phyloP scores from a whole-genome alignment of 1,140 invertebrate genomes.

The Neoseiulus cucumeris region DNA sequence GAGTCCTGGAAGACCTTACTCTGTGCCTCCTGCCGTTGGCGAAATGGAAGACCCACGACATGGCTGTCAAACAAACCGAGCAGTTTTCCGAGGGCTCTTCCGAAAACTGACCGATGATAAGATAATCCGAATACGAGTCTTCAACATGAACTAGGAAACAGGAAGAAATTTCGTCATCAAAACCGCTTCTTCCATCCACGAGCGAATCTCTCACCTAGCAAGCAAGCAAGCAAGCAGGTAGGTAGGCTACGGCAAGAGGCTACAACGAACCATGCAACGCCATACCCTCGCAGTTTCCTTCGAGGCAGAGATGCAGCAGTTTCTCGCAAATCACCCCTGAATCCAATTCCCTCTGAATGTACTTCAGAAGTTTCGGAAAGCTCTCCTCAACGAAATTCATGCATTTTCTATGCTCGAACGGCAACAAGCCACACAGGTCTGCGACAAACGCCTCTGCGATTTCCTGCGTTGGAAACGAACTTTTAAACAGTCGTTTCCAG shows the following conservation, averaged over 20 bases:
- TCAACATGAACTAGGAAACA: too few species aligned
- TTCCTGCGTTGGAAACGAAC: background rate
- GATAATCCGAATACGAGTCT: too few species aligned
- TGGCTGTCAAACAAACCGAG: background rate
- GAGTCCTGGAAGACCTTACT: background rate
- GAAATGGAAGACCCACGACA: constrained; percentile 4
- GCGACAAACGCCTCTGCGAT: background rate
- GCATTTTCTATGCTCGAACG: background rate
- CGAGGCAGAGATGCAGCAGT: background rate
- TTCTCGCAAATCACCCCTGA: background rate
- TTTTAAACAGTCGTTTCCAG: background rate
- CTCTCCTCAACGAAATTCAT: background rate
- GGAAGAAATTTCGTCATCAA: too few species aligned
- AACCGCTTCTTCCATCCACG: too few species aligned
- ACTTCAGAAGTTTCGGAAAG: background rate
- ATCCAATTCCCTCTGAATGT: background rate
- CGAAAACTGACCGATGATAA: too few species aligned
- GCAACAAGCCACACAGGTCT: background rate
- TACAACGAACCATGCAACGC: too few species aligned
- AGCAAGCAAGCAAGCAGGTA: too few species aligned
- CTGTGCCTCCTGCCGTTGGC: constrained; percentile 6
- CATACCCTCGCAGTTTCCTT: too few species aligned
- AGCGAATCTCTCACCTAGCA: too few species aligned
- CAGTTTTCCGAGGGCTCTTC: background rate
- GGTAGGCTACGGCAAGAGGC: too few species aligned